Evolutionary conservation across 1,140 invertebrate species (phyloP), one percentile per base, ranked within the genome.

Genomic region (Drosophila oshimai): DNA sequence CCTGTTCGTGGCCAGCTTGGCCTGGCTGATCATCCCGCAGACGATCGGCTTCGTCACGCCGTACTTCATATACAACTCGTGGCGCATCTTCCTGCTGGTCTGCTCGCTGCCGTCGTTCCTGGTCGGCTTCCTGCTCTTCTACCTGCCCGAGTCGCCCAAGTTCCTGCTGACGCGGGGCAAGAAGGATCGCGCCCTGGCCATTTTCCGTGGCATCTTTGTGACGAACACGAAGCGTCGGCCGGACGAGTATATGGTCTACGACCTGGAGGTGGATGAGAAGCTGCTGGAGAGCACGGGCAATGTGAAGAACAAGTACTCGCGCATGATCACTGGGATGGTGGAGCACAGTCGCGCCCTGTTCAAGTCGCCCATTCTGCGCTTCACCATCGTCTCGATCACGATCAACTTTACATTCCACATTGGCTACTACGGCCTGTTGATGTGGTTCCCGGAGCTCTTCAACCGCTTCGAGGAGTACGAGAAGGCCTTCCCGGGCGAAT

Each of bases 71-170:
- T 97, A 96, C 91, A 97, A 98, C 91, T 97, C 96, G 28, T 98
- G 97, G 97, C 93, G 97, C 86, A 96, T 98, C 70, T 98, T 98
- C 92, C 91, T 98, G 65, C 91, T 97, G 70, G 93, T 97, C 36
- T 98, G 96, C 92, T 95, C 96, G 74, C 80, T 97, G 60, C 97
- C 97, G 26, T 96, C 96, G 34, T 95, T 98, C 76, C 90, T 97
- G 34, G 96, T 97, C 31, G 96, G 96, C 34, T 93, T 94, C 44
- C 91, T 97, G 39, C 93, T 98, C 24, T 93, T 96, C 84, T 93
- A 97, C 62, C 93, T 98, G 78, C 97, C 97, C n/a, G 97, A 98
- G 92, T 98, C 96, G 72, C 97, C 97, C 1, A 98, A 98, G 91
- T 98, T 96, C 91, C 92, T 98, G 37, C 92, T 98, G 42, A 94